These are phyloP conservation scores for Sarcophaga rosellei DNA, from an alignment of 2,888 invertebrate species.

Conservation along the genomic window DNA sequence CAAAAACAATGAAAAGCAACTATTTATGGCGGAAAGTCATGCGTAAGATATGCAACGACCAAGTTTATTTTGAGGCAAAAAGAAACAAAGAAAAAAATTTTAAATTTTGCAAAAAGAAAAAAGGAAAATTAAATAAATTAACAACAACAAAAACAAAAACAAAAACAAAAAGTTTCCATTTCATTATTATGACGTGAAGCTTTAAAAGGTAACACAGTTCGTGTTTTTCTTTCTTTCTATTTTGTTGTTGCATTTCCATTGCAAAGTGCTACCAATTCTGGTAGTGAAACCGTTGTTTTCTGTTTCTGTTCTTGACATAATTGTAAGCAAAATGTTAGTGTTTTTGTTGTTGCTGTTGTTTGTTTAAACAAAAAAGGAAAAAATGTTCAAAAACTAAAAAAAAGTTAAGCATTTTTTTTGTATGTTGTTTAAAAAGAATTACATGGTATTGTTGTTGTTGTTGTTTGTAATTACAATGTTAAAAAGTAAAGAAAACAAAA, in stretches of 20 bases:
- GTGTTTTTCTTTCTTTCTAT: no score
- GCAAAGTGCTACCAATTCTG: not conserved
- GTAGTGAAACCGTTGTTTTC: conserved; percentile 29
- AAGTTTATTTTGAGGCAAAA: conserved; percentile 8
- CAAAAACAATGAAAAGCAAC: conserved; percentile 10
- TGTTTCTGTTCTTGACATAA: conserved; percentile 61
- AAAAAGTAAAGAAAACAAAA: no score
- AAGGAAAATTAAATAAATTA: conserved; percentile 14
- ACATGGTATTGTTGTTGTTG: no score
- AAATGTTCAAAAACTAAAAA: no score
- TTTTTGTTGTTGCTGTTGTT: conserved; percentile 29
- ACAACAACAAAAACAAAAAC: conserved; percentile 10
- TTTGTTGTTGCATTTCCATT: not conserved
- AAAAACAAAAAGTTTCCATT: not conserved
- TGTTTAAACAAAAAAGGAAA: not conserved
- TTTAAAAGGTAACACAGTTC: no score
- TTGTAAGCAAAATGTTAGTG: conserved; percentile 31
- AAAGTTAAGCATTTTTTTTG: not conserved
- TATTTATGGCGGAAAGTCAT: conserved; percentile 36
- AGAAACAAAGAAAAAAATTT: not conserved
- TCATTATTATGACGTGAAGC: not conserved
- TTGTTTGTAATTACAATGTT: no score
- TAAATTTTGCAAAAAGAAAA: conserved; percentile 4
- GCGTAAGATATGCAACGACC: conserved; percentile 45
- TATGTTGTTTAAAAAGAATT: not conserved